Base-by-base conservation (phyloP, 2,113 vertebrate genomes). In the Philantomba maxwellii region DNA sequence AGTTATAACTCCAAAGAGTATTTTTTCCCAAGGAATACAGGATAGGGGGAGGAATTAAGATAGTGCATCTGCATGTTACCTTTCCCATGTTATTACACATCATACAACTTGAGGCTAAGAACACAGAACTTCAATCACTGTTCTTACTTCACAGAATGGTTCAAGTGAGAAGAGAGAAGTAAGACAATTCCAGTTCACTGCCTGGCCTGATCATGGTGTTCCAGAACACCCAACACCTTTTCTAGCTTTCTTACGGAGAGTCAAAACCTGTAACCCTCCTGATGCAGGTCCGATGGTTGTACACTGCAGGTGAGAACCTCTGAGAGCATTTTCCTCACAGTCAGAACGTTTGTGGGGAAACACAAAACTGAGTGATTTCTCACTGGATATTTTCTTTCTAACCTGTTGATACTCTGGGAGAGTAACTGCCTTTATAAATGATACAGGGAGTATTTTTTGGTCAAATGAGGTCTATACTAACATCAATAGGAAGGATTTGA, bases 141-240 rank as follows among this genome's bases (percentile, higher is more conserved):
- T 96, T 97, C 93, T 75, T 75, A 55, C 97, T 97, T 97, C 73
- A 14, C 98, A 99, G 99, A 99, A 99, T 55, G 99, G 99, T 92
- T 99, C 99, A 57, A 99, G 99, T 87, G 99, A 99, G 98, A 99
- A 99, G 97, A 99, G 99, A 88, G 99, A 99, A 98, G 99, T 99
- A 90, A 99, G 99, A 87, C 99, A 99, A 97, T 99, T 99, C 98
- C 99, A 99, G 98, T 99, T 99, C 98, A 99, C 99, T 57, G 99
- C 99, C 73, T 99, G 99, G 99, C 99, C 99, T n/a, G 99, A 99
- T 97, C 99, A 99, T 6, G 99, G 99, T 39, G 99, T 99, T 73
- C 99, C 99, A 4, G 99, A 99, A 85, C 99, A 99, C 96, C 99
- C 99, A 28, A 99, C 99, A 30, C 99, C 99, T 0, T 99, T 99